Evolutionary conservation across 2,888 invertebrate genomes (phyloP).

Genomic region (Eupithecia inturbata): DNA sequence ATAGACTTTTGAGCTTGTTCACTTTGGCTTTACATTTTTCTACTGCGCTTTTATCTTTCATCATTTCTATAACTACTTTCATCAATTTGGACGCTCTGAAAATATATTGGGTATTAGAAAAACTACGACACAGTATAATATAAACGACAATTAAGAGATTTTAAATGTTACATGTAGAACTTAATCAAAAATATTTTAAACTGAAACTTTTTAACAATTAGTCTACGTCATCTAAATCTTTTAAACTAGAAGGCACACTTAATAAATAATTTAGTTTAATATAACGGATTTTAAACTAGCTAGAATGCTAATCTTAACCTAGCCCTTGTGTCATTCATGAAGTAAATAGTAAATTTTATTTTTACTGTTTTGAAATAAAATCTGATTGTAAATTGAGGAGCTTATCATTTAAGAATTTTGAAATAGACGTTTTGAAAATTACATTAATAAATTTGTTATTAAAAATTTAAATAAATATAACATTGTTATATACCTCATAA

Average conservation of each 20-base stretch:
- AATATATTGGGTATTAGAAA: not conserved
- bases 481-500: slow-evolving; percentile 75
- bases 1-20: slow-evolving; percentile 79
- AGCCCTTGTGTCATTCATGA: not conserved
- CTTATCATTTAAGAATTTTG: slow-evolving; percentile 75
- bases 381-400: slow-evolving; percentile 61
- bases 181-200: not conserved
- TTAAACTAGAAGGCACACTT: not conserved
- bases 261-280: not conserved
- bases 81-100: not conserved
- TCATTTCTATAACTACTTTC: slow-evolving; percentile 57
- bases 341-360: slow-evolving; percentile 2
- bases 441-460: slow-evolving; percentile 51
- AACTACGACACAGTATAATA: slow-evolving; percentile 2
- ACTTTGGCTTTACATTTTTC: slow-evolving; percentile 78
- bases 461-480: slow-evolving; percentile 55
- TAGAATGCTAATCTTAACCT: not conserved
- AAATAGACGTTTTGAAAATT: slow-evolving; percentile 64
- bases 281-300: not conserved
- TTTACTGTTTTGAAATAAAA: slow-evolving; percentile 29
- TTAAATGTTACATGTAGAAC: not conserved
- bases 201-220: not conserved
- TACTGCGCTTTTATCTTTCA: slow-evolving; percentile 70
- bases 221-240: not conserved
- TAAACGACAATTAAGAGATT: not conserved